Base-by-base conservation (phyloP, 2,797 vertebrate species). In the Peromyscus attwateri region DNA sequence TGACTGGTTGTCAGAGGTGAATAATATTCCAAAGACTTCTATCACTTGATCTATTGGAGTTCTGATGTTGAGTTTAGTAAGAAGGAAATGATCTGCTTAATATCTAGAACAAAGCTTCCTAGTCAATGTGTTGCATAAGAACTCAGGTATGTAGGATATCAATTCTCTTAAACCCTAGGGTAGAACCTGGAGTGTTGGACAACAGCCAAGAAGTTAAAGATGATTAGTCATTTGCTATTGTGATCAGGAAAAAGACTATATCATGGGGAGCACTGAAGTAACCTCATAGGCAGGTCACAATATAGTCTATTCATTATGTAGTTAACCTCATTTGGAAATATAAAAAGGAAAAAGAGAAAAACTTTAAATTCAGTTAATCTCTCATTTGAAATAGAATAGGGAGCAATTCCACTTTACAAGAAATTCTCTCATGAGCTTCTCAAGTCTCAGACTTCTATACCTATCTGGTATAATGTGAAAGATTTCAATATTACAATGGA, bases 341-440 rank as follows among this genome's bases (percentile, higher is more conserved):
- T 60, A 60, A 91, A 76, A 93, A 40, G 4, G n/a, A 80, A n/a
- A 80, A 80, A 57, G 49, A 81, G 19, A 17, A 76, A 87, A 95
- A 68, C 25, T 70, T 89, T 3, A 40, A 89, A 75, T 3, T 9
- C 19, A 80, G 27, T 75, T 90, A 81, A 68, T 17, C n/a, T 84
- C 66, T 92, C 13, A 76, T 60, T 70, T 55, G 8, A 49, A 13
- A 27, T 37, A 34, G 14, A 46, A 8, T 29, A 17, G 25, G 19
- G 46, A 80, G 2, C 14, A 64, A n/a, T 46, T 43, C 31, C 19
- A 34, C 31, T 31, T 60, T 95, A 43, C 16, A 55, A 64, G 21
- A 60, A 92, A 80, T n/a, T 13, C n/a, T 92, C 0, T 75, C 29
- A 46, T 4, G 52, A 43, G 13, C 6, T 13, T 77, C 10, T 91